Evolutionary conservation across 2,888 invertebrate species (phyloP).

Genomic region (Drosophila nigricruria): DNA sequence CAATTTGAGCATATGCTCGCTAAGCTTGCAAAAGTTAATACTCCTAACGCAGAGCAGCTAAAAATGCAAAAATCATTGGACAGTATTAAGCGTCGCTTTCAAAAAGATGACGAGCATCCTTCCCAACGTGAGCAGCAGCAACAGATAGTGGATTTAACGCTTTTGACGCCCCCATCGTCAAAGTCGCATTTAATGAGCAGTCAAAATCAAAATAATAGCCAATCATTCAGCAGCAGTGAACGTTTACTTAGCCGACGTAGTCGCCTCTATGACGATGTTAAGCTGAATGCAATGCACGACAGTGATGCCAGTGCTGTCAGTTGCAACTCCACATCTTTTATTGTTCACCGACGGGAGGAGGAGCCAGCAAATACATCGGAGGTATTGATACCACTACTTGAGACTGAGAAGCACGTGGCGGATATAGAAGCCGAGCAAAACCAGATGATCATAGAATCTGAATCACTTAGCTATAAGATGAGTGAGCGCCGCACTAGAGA

Average conservation of each 20-base stretch:
- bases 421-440: conserved; percentile 24
- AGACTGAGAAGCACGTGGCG: conserved; percentile 38
- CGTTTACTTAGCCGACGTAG: conserved; percentile 84
- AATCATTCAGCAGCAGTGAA: conserved; percentile 65
- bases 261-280: conserved; percentile 84
- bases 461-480: conserved; percentile 59
- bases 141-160: conserved; percentile 18
- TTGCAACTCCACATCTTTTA: conserved; percentile 77
- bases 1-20: conserved; percentile 84
- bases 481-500: conserved; percentile 81
- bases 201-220: conserved; percentile 42
- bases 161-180: conserved; percentile 24
- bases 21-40: conserved; percentile 78
- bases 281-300: conserved; percentile 72
- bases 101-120: conserved; percentile 57
- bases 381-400: conserved; percentile 28
- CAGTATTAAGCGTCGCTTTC: conserved; percentile 83
- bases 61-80: conserved; percentile 85
- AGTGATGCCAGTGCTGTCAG: conserved; percentile 47
- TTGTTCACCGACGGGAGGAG: conserved; percentile 60
- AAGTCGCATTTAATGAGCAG: conserved; percentile 20
- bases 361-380: conserved; percentile 39
- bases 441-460: conserved; percentile 51
- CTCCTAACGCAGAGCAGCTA: conserved; percentile 79
- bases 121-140: conserved; percentile 23